Evolutionary conservation across 2,113 vertebrate species (phyloP), one percentile per base, ranked within the genome.

Genomic region (Paramisgurnus dabryanus): DNA sequence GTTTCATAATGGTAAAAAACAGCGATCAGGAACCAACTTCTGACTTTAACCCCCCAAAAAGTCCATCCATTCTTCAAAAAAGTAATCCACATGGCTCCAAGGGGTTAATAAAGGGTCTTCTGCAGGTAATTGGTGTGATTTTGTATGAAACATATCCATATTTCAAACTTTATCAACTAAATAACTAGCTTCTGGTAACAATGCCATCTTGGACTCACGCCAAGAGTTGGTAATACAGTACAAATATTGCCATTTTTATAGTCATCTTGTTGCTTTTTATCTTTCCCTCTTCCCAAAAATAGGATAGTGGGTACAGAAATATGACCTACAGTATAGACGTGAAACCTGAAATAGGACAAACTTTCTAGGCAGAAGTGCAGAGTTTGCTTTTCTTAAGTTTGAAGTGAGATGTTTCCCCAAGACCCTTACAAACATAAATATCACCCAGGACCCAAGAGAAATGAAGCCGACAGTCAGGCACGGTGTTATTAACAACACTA

Each of bases 381-480:
- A 66, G 75, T 77, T 53, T 66, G 75, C 75, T 66, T 65, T 77
- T 77, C 63, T 55, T 15, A 22, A 77, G 75, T 77, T 77, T 66
- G 63, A 77, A 77, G 49, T 2, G 34, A 77, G 63, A 77, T 74
- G 72, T 45, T 74, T 40, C 41, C 41, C 18, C 6, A 47, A 53
- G 63, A 34, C 12, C 74, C 61, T 27, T 47, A 50, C 63, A 55
- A 77, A 78, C 81, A 82, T 82, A 78, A 82, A 82, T 82, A 77
- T 82, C 81, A 82, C 61, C 45, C 47, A 67, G n/a, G 57, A 7
- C 68, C 64, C 17, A 66, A 60, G 68, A 67, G 81, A 68, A 75
- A 81, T 60, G 73, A 43, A 53, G 64, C 66, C 45, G 64, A 50
- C 22, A 49, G 63, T 27, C n/a, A 53, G 60, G 60, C 41, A 22